Evolutionary conservation across 2,113 vertebrate species (phyloP), one percentile per base, ranked within the genome.

Genomic region (Lagenorhynchus albirostris): DNA sequence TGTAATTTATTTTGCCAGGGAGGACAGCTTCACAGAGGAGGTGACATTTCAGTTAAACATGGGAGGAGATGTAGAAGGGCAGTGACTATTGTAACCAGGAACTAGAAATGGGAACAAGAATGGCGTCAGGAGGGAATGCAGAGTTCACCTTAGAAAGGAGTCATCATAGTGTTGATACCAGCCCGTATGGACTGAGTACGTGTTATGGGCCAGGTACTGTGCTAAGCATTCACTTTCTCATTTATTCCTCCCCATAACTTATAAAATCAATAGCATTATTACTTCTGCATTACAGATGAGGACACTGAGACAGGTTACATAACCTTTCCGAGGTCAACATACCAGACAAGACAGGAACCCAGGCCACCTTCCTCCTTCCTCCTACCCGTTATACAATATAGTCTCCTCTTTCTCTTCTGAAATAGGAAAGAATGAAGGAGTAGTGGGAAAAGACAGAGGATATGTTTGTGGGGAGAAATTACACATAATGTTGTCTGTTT

Each of bases 401-500:
- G 50, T 68, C n/a, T 8, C 13, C 26, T 55, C 21, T 65, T 77
- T 89, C 58, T 74, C 81, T 89, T 94, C 11, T 62, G 73, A 77
- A 67, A 65, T 4, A 55, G 25, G 68, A 89, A 92, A 25, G 21
- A 81, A 47, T 68, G 15, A 76, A 91, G 67, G 38, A 55, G 11
- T 29, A 53, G 33, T 82, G 23, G 60, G 33, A 85, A 89, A 85
- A 50, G 44, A 68, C 29, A 86, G 20, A 68, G 92, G 76, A 62
- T 55, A 82, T 33, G 29, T 92, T 86, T 77, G 26, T 88, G 55
- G 95, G 55, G 47, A 86, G 38, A 97, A 94, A 92, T 97, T 89
- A 91, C 50, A 87, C 17, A 92, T 92, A 73, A 76, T 41, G 17
- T 8, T 85, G 7, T 91, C 79, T 89, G 33, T 83, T 97, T 94